phyloP scores from a whole-genome alignment of 2,888 invertebrate genomes.

The Chaetogeoica ovagalla region DNA sequence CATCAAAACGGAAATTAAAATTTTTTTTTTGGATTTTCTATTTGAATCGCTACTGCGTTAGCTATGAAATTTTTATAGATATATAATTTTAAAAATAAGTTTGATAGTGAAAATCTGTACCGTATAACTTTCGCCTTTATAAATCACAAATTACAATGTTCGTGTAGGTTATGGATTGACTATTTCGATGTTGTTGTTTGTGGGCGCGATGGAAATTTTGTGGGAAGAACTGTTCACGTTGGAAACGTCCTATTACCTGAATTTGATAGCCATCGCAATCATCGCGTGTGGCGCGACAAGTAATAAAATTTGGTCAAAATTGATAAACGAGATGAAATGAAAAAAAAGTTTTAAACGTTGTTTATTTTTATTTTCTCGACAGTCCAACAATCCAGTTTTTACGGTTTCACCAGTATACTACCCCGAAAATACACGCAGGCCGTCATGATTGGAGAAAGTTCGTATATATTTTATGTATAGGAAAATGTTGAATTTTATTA shows the following conservation, averaged over 20 bases:
- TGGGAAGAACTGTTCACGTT: slow-evolving; percentile 81
- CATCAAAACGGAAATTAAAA: too few species aligned
- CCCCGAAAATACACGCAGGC: slow-evolving; percentile 89
- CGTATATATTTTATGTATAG: slow-evolving; percentile 60
- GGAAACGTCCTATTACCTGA: slow-evolving; percentile 79
- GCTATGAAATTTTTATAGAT: too few species aligned
- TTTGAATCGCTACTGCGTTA: too few species aligned
- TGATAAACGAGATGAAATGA: slow-evolving; percentile 2
- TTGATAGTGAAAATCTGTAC: too few species aligned
- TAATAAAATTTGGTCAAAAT: slow-evolving; percentile 59
- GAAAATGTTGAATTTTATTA: slow-evolving; percentile 1
- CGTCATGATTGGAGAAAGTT: slow-evolving; percentile 93
- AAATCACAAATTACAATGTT: slow-evolving; percentile 13
- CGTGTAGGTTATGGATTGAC: slow-evolving; percentile 77
- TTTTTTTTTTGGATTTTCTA: too few species aligned
- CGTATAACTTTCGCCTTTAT: too few species aligned
- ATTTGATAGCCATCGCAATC: slow-evolving; percentile 79
- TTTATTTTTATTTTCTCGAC: slow-evolving; percentile 57
- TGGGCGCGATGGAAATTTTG: slow-evolving; percentile 78
- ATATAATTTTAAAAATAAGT: too few species aligned
- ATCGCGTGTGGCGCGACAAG: slow-evolving; percentile 86
- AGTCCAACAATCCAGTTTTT: slow-evolving; percentile 92
- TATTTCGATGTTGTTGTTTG: slow-evolving; percentile 77
- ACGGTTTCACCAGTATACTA: slow-evolving; percentile 90
- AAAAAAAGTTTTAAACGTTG: slow-evolving; percentile 25